Evolutionary conservation across 2,797 vertebrate species (phyloP).

Genomic region (Ptychobarbus kaznakovi): DNA sequence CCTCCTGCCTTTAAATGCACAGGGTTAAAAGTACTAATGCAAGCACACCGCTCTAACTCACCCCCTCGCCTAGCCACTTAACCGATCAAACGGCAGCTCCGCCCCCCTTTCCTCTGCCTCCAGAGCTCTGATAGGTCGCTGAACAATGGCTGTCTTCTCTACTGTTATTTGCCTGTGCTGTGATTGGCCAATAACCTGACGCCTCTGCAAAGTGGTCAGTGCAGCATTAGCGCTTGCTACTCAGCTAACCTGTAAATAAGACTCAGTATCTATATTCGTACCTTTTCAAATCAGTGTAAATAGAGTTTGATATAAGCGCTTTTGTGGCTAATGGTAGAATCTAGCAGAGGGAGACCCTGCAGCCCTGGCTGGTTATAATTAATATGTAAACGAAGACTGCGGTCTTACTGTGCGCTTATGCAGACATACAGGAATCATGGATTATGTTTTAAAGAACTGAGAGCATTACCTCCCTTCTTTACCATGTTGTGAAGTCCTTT

Average conservation of each 20-base stretch:
- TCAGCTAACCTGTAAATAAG: slow-evolving; percentile 58
- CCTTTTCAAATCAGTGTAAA: slow-evolving; percentile 53
- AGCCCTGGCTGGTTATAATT: slow-evolving; percentile 27
- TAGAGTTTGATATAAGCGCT: slow-evolving; percentile 52
- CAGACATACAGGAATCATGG: slow-evolving; percentile 18
- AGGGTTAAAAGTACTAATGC: slow-evolving; percentile 49
- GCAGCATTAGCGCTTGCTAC: slow-evolving; percentile 31
- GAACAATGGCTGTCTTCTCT: slow-evolving; percentile 46
- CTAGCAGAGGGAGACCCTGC: slow-evolving; percentile 46
- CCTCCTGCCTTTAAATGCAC: slow-evolving; percentile 62
- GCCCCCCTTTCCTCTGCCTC: slow-evolving; percentile 25
- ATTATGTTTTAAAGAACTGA: slow-evolving; percentile 5
- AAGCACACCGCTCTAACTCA: slow-evolving; percentile 46
- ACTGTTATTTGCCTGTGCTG: slow-evolving; percentile 44
- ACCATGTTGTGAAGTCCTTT: background rate
- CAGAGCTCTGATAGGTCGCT: slow-evolving; percentile 47
- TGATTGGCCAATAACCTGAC: slow-evolving; percentile 33
- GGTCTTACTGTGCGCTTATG: background rate
- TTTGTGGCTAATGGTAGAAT: slow-evolving; percentile 33
- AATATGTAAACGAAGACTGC: slow-evolving; percentile 9
- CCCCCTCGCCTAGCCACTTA: slow-evolving; percentile 38
- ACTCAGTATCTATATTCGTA: slow-evolving; percentile 53
- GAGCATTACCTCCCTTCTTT: background rate
- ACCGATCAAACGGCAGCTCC: slow-evolving; percentile 47
- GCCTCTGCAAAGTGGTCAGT: slow-evolving; percentile 51